Base-by-base conservation (phyloP, 1,140 invertebrate genomes). In the Macrobrachium nipponense region DNA sequence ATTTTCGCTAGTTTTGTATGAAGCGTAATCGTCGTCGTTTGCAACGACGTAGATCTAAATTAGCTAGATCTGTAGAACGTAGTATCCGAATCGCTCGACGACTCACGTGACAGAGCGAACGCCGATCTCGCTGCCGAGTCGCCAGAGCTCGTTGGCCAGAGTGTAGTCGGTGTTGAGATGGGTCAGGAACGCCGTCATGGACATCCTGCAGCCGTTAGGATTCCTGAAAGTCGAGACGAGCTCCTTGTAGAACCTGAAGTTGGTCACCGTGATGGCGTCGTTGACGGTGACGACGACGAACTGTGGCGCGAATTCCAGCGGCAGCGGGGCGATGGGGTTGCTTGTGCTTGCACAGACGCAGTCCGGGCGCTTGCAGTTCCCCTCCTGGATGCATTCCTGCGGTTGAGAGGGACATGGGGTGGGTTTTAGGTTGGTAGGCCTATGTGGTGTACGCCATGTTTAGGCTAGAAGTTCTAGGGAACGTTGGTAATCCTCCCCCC, bases 221-320 rank as follows among this genome's bases (percentile, higher is more conserved):
- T 98, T 98, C 91, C 97, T 97, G 12, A 62, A 62, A 44, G 95
- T 94, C 91, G 96, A 96, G 93, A 98, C 98, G 68, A 98, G 97
- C 90, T 98, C 96, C 91, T 97, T 96, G 93, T 98, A 98, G 12
- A 98, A 92, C 84, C 97, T 96, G 90, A 97, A 98, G 92, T 98
- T 98, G 92, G 98, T 98, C 91, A 97, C 97, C 91, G 98, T 98
- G 91, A 98, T 96, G 89, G 97, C 97, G 90, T 98, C 97, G 90
- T 98, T 97, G 90, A 98, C 98, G 20, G 97, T 98, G 89, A 99
- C 96, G 83, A 97, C 98, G 90, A 99, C 95, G 97, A 99, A 98
- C 92, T 98, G 97, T 0, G 97, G 97, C n/a, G 59, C 51, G 27
- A 80, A 14, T 7, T 61, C 59, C 0, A 83, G 36, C 0, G 36